Evolutionary conservation across 1,140 invertebrate genomes (phyloP).

Genomic region (Drosophila miranda): DNA sequence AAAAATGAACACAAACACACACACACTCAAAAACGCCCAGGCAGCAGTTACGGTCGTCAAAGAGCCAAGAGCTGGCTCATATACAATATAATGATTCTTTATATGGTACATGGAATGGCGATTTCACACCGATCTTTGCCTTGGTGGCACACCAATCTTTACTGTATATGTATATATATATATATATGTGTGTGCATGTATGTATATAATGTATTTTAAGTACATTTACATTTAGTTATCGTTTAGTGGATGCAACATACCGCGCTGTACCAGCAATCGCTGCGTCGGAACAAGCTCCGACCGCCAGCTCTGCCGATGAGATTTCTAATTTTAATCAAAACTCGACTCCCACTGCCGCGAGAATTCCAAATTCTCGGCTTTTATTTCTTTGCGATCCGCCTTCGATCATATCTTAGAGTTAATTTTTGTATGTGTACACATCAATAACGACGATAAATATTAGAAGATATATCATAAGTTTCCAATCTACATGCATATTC

Average conservation of each 20-base stretch:
- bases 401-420: constrained; percentile 47
- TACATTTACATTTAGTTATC: constrained; percentile 63
- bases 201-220: constrained; percentile 49
- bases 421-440: constrained; percentile 59
- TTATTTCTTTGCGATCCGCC: neutral
- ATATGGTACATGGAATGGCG: constrained; percentile 14
- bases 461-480: constrained; percentile 65
- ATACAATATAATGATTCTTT: constrained; percentile 16
- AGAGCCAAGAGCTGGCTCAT: constrained; percentile 7
- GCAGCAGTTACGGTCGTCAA: constrained; percentile 23
- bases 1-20: constrained; percentile 42
- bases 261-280: constrained; percentile 64
- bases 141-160: constrained; percentile 32
- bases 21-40: constrained; percentile 52
- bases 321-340: constrained; percentile 60
- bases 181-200: constrained; percentile 35
- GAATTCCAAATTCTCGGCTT: too few relatives aligned
- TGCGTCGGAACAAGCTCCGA: constrained; percentile 21
- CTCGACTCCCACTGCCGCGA: constrained; percentile 4
- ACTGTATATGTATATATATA: constrained; percentile 38
- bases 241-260: constrained; percentile 79
- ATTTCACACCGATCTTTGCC: constrained; percentile 16
- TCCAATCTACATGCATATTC: constrained; percentile 59
- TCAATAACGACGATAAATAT: constrained; percentile 76
- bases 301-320: constrained; percentile 62